Conservation (phyloP, 2,113 vertebrate species). For the Spilogale gracilis region DNA sequence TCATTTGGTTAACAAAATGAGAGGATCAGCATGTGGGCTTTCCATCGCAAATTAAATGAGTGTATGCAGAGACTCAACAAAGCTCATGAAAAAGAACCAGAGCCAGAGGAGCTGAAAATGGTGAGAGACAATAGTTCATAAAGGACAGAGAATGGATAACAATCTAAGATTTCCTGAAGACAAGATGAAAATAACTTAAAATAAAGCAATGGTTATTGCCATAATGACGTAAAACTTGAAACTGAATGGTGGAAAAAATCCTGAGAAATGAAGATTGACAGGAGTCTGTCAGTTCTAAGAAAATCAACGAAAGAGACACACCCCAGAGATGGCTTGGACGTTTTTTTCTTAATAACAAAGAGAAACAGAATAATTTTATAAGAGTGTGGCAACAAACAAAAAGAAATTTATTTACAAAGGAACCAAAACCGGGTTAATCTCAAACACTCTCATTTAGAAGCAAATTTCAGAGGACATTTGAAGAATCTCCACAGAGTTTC, state of each 20-base stretch:
- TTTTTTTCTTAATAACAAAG: neutral
- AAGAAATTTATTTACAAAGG: neutral
- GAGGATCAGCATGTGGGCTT: neutral
- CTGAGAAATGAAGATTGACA: neutral
- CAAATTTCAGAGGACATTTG: slow-evolving; percentile 5
- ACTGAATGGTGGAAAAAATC: neutral
- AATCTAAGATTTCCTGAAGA: neutral
- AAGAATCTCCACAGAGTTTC: neutral
- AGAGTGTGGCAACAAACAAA: neutral
- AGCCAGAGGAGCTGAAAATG: neutral
- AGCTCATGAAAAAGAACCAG: neutral
- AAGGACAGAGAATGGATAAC: neutral
- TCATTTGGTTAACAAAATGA: neutral
- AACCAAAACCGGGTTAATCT: neutral
- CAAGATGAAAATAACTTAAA: neutral
- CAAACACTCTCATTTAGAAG: slow-evolving; percentile 29
- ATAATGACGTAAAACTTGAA: neutral
- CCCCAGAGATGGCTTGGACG: neutral
- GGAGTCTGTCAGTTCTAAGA: neutral
- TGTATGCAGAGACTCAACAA: neutral
- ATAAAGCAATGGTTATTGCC: neutral
- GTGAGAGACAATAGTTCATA: neutral
- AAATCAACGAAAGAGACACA: slow-evolving; percentile 2
- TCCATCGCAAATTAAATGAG: neutral
- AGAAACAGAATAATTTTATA: slow-evolving; percentile 20